A percentile compares a stretch with the other conserved stretches of the same genome.
Conservation (phyloP, 2,797 vertebrate genomes). For the Coregonus sp. region DNA sequence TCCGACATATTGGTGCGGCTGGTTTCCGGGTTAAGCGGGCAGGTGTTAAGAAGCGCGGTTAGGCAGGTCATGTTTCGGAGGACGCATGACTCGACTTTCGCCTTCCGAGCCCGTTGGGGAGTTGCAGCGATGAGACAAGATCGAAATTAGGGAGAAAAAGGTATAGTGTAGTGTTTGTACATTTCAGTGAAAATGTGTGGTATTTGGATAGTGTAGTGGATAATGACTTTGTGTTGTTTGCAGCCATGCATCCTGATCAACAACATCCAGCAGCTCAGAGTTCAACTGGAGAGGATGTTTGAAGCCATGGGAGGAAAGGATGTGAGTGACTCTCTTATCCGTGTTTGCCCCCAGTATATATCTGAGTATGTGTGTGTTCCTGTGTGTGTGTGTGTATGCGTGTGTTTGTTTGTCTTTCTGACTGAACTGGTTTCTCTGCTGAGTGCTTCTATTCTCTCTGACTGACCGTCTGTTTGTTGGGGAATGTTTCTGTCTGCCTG, state of each 20-base stretch:
- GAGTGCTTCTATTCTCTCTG: background rate
- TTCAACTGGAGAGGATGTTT: constrained; percentile 98
- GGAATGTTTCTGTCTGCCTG: background rate
- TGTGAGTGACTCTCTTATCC: constrained; percentile 67
- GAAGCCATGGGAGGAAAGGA: constrained; percentile 98
- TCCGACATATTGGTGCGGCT: too few relatives aligned
- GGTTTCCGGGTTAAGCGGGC: too few relatives aligned
- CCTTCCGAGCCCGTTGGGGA: too few relatives aligned
- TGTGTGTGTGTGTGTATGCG: background rate
- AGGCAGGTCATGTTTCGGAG: too few relatives aligned
- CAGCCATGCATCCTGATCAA: constrained; percentile 98
- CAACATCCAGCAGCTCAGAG: constrained; percentile 95
- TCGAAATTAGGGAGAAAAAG: too few relatives aligned
- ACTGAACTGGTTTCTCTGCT: constrained; percentile 7
- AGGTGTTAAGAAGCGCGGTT: too few relatives aligned
- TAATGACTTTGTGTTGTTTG: constrained; percentile 22
- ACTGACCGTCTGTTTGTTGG: constrained; percentile 1
- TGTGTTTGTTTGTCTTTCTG: background rate
- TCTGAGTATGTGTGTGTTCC: too few relatives aligned
- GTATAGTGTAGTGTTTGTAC: background rate
- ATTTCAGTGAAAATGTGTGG: background rate
- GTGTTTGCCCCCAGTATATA: background rate
- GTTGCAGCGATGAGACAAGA: too few relatives aligned
- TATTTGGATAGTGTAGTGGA: background rate
- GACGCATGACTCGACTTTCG: too few relatives aligned